phyloP scores from a whole-genome alignment of 2,888 invertebrate species.

The Parapristionchus giblindavisi region DNA sequence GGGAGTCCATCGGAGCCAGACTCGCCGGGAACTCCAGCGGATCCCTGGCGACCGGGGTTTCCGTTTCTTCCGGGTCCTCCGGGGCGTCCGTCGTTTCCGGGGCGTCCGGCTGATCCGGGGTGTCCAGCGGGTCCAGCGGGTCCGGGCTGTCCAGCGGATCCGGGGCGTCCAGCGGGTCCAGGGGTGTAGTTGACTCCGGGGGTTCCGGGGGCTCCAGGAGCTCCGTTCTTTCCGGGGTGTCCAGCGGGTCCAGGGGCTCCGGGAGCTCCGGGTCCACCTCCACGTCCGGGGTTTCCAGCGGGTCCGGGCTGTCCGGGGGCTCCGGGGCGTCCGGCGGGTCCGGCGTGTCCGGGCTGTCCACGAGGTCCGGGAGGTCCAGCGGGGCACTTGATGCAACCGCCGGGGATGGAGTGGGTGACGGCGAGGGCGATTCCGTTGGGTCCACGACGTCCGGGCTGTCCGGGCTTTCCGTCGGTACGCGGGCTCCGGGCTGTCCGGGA shows the following conservation, averaged over 20 bases:
- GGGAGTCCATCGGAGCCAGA: constrained; percentile 36
- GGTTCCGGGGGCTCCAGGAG: constrained; percentile 48
- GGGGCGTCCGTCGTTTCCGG: constrained; percentile 39
- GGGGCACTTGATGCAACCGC: constrained; percentile 40
- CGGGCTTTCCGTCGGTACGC: constrained; percentile 37
- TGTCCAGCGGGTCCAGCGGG: constrained; percentile 47
- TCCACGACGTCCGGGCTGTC: constrained; percentile 32
- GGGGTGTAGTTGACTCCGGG: constrained; percentile 44
- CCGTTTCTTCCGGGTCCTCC: constrained; percentile 32
- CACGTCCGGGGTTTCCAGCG: constrained; percentile 47
- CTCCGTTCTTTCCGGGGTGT: constrained; percentile 49
- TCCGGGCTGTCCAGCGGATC: constrained; percentile 50
- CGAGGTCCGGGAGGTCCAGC: constrained; percentile 46
- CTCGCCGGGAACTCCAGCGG: constrained; percentile 35
- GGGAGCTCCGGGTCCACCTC: constrained; percentile 47
- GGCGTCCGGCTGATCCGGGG: constrained; percentile 45
- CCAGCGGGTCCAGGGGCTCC: constrained; percentile 49
- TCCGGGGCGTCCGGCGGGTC: constrained; percentile 47
- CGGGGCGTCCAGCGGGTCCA: constrained; percentile 40
- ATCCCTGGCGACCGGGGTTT: constrained; percentile 33
- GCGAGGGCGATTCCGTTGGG: constrained; percentile 35
- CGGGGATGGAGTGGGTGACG: constrained; percentile 37
- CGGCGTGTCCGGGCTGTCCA: constrained; percentile 49
- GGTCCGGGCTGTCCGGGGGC: constrained; percentile 47
- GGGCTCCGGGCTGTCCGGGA: constrained; percentile 34